Conservation (phyloP, 2,113 vertebrate species). For the Leiothrix lutea region DNA sequence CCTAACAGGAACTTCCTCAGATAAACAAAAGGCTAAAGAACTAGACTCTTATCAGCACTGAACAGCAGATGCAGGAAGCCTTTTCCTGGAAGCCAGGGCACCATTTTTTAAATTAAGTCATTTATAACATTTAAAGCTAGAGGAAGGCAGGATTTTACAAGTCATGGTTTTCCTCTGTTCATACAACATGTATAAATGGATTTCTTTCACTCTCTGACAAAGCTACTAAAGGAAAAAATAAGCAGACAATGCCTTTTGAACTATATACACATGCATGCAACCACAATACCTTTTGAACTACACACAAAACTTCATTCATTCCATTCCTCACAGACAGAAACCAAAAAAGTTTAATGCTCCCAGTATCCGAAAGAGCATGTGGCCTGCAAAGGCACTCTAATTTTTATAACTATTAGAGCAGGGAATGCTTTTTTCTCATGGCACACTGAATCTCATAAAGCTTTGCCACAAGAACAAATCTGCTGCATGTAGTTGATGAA, state of each 20-base stretch:
- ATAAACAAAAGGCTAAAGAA: slow-evolving; percentile 79
- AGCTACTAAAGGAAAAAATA: slow-evolving; percentile 40
- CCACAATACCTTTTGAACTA: slow-evolving; percentile 12
- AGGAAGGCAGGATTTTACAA: slow-evolving; percentile 52
- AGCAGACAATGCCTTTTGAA: slow-evolving; percentile 36
- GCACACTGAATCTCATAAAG: neutral
- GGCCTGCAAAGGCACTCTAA: neutral
- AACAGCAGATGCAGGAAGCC: slow-evolving; percentile 81
- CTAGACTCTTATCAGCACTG: slow-evolving; percentile 77
- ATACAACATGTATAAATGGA: neutral
- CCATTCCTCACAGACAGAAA: neutral
- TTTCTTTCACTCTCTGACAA: slow-evolving; percentile 30
- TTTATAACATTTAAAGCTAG: slow-evolving; percentile 58
- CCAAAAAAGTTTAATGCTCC: neutral
- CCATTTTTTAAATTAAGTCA: slow-evolving; percentile 60
- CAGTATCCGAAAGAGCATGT: neutral
- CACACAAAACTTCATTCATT: slow-evolving; percentile 46
- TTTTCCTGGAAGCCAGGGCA: slow-evolving; percentile 73
- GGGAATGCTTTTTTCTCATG: neutral
- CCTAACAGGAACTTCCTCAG: slow-evolving; percentile 86
- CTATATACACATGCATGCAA: neutral
- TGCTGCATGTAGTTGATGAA: neutral
- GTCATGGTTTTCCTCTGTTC: slow-evolving; percentile 13
- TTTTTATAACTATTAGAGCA: neutral
- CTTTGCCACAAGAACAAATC: neutral